Conservation (phyloP, 2,888 invertebrate species). For the Sphaeridia pumilis region DNA sequence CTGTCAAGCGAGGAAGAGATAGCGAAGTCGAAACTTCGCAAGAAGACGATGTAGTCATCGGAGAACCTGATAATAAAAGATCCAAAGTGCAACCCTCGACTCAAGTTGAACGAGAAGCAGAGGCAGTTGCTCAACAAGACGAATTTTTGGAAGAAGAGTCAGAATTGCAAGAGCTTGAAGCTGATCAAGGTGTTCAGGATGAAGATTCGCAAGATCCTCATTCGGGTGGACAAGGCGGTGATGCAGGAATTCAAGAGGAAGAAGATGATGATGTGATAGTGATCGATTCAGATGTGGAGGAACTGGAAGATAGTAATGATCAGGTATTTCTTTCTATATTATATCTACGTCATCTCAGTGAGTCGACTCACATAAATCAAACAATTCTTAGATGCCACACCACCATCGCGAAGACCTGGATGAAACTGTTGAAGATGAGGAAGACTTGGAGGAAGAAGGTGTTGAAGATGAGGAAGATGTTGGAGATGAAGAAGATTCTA, state of each 20-base stretch:
- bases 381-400: neutral
- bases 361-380: too few species aligned
- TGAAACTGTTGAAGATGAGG: conserved; percentile 42
- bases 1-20: conserved; percentile 31
- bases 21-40: conserved; percentile 27
- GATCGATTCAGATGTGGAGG: conserved; percentile 32
- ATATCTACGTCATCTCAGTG: too few species aligned
- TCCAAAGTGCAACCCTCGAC: conserved; percentile 14
- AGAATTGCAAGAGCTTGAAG: conserved; percentile 31
- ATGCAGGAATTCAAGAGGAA: conserved; percentile 23
- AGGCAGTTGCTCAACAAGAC: conserved; percentile 32
- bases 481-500: conserved; percentile 29
- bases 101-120: conserved; percentile 30
- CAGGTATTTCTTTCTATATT: too few species aligned
- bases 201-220: conserved; percentile 28
- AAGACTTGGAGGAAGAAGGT: conserved; percentile 9
- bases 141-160: conserved; percentile 21
- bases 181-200: conserved; percentile 29
- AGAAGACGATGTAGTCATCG: conserved; percentile 11
- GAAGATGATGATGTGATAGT: conserved; percentile 33
- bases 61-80: conserved; percentile 31
- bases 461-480: conserved; percentile 25
- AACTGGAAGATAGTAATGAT: conserved; percentile 11
- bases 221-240: conserved; percentile 14
- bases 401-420: conserved; percentile 9